A percentile compares a stretch with the other conserved stretches of the same genome.
Evolutionary conservation across 1,140 invertebrate genomes (phyloP).

Genomic region (Heterodera schachtii): DNA sequence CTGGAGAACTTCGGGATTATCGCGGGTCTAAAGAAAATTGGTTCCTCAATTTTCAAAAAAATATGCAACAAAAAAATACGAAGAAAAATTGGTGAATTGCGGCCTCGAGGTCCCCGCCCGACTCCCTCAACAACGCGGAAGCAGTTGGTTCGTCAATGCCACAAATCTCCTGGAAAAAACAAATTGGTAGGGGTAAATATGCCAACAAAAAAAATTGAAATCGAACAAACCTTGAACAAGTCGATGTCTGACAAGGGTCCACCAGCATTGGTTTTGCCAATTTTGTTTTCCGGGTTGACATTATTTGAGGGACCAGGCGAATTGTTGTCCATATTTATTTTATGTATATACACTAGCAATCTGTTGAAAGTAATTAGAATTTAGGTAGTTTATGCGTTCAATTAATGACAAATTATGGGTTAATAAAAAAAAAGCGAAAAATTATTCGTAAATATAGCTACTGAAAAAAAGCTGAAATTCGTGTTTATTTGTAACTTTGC

Average conservation of each 20-base stretch:
- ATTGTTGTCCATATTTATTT: not conserved
- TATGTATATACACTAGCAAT: too few species aligned
- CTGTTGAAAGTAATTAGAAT: too few species aligned
- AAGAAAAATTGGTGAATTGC: slow-evolving; percentile 37
- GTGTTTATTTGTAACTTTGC: too few species aligned
- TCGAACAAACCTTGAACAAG: not conserved
- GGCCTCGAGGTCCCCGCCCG: slow-evolving; percentile 32
- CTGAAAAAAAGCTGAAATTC: too few species aligned
- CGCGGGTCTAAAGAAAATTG: slow-evolving; percentile 14
- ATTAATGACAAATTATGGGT: too few species aligned
- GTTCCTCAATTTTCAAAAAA: not conserved
- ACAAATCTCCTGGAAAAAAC: slow-evolving; percentile 32
- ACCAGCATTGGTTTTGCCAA: not conserved
- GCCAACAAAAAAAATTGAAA: too few species aligned
- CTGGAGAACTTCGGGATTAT: slow-evolving; percentile 19
- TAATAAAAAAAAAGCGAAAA: too few species aligned
- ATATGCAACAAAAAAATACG: not conserved
- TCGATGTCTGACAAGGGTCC: not conserved
- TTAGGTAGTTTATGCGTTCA: too few species aligned
- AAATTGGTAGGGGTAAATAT: not conserved
- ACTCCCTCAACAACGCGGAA: slow-evolving; percentile 7
- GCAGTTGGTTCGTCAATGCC: slow-evolving; percentile 31
- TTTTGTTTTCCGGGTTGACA: not conserved
- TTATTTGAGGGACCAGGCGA: not conserved
- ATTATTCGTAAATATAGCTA: too few species aligned